A percentile compares a stretch with the other conserved stretches of the same genome.
Evolutionary conservation across 2,888 invertebrate species (phyloP).

Genomic region (Sipha maydis): DNA sequence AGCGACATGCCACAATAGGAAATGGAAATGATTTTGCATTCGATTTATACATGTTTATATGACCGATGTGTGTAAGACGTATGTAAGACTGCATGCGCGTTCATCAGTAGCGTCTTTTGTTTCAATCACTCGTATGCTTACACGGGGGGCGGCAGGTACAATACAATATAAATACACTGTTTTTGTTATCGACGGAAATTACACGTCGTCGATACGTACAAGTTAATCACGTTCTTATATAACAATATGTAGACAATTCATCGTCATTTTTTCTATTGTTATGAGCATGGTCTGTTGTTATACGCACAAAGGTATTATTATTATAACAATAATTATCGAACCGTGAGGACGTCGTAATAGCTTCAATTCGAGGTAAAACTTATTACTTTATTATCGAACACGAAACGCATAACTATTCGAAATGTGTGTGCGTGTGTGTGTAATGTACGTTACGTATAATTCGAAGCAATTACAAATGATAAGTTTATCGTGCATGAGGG

Average conservation of each 20-base stretch:
- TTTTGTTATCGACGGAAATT: background rate
- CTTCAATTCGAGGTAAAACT: conserved; percentile 15
- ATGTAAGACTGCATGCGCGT: background rate
- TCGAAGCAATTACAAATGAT: conserved; percentile 16
- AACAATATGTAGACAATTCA: background rate
- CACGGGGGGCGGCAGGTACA: background rate
- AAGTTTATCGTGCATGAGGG: background rate
- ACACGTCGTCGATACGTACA: background rate
- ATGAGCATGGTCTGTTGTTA: background rate
- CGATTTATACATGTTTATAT: too few relatives aligned
- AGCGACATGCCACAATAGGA: background rate
- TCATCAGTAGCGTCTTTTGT: conserved; percentile 16
- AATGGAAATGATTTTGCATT: background rate
- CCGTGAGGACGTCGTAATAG: conserved; percentile 2
- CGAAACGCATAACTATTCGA: conserved; percentile 2
- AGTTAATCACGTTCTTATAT: background rate
- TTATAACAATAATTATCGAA: background rate
- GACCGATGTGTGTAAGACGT: too few relatives aligned
- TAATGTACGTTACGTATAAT: conserved; percentile 4
- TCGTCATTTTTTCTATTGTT: background rate
- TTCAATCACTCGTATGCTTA: background rate
- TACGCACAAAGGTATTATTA: background rate
- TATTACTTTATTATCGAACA: conserved; percentile 18
- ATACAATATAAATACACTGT: too few relatives aligned
- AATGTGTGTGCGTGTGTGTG: background rate